Conservation (phyloP, 2,888 invertebrate species). For the Micropterix aruncella region DNA sequence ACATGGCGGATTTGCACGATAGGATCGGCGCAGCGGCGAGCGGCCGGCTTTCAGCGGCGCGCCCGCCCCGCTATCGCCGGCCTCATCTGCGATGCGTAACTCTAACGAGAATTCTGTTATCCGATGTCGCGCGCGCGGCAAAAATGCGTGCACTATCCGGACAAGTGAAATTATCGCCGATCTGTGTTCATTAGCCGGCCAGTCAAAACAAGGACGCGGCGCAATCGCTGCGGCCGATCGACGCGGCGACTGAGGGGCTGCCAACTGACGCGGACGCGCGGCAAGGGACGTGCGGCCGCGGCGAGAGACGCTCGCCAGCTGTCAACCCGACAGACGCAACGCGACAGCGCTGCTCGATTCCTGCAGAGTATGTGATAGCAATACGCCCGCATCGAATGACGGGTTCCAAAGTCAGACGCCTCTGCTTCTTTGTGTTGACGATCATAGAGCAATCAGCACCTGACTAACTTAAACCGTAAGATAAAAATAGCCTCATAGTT, state of each 20-base stretch:
- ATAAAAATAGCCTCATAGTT: too few relatives aligned
- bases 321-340: too few relatives aligned
- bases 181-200: background rate
- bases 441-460: too few relatives aligned
- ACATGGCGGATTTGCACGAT: background rate
- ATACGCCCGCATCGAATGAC: too few relatives aligned
- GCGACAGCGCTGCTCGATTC: too few relatives aligned
- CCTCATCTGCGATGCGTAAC: background rate
- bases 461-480: too few relatives aligned
- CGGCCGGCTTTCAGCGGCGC: background rate
- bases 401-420: too few relatives aligned
- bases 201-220: background rate
- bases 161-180: background rate
- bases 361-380: too few relatives aligned
- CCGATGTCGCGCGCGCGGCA: background rate
- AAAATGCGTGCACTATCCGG: background rate
- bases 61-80: background rate
- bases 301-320: background rate
- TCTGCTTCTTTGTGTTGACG: too few relatives aligned
- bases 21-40: background rate
- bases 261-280: too few relatives aligned
- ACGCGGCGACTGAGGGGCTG: background rate
- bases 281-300: background rate
- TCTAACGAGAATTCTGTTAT: background rate
- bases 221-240: background rate